Evolutionary conservation across 2,113 vertebrate species (phyloP).

Genomic region (Macroglossus sobrinus): DNA sequence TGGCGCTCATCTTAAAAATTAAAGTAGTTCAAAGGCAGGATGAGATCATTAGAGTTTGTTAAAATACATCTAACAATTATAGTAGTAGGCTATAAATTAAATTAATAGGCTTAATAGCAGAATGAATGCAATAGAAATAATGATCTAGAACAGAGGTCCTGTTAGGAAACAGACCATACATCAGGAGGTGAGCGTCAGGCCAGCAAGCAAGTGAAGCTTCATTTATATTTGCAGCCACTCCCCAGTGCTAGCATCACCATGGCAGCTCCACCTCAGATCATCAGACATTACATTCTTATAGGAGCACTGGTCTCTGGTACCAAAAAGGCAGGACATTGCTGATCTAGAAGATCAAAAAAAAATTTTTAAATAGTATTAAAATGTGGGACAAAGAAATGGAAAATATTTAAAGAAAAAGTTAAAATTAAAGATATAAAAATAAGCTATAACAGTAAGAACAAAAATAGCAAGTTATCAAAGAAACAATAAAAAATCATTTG

Average conservation of each 20-base stretch:
- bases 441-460: neutral
- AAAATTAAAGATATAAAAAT: neutral
- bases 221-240: too few relatives aligned
- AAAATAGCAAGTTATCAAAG: neutral
- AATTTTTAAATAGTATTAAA: neutral
- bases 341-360: neutral
- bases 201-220: too few relatives aligned
- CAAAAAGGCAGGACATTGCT: too few relatives aligned
- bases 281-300: too few relatives aligned
- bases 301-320: too few relatives aligned
- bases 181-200: too few relatives aligned
- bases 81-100: neutral
- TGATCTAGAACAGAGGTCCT: neutral
- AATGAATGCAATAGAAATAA: neutral
- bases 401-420: neutral
- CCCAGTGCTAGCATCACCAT: too few relatives aligned
- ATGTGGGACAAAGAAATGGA: neutral
- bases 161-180: too few relatives aligned
- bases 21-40: neutral
- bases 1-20: neutral
- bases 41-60: neutral
- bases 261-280: too few relatives aligned
- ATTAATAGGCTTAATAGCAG: neutral
- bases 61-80: neutral
- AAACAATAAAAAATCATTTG: neutral